Evolutionary conservation across 2,888 invertebrate genomes (phyloP), one percentile per base, ranked within the genome.

Genomic region (Gortyna flavago): DNA sequence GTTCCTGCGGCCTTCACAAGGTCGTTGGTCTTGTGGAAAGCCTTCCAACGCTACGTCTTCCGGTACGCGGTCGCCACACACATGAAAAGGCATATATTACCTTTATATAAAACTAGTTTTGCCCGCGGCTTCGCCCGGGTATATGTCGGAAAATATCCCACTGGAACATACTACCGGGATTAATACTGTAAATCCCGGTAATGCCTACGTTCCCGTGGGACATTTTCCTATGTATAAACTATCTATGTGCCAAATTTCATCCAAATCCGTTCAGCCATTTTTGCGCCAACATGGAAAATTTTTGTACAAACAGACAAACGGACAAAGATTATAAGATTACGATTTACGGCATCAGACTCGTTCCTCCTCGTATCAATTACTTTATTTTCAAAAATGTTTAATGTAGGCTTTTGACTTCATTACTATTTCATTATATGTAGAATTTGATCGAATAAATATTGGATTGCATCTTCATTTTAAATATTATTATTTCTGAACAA

Each of bases 381-480:
- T 59, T 59, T 59, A 16, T 59, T 29, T 29, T 18, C 1, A 6
- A 13, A 13, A 57, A 57, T 57, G 13, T 57, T 57, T 1, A n/a
- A 57, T 57, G 13, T 16, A 18, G 2, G 2, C 0, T 1, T 29
- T 29, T 59, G 29, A 32, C 16, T 16, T 13, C 29, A 16, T 29
- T 32, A 32, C 7, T 18, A 32, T 61, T 61, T 32, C 32, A 61
- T 18, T 8, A 18, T 29, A 59, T 16, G 6, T 5, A 29, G 5
- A 59, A 65, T 51, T 75, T 41, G 0, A 61, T 61, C 9, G 9
- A 41, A 67, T 67, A 4, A 76, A 74, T 35, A 41, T 62, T 25
- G 6, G 18, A 38, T 48, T 7, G n/a, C 7, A 16, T 2, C 11
- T 35, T 38, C 9, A 54, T 71, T 78, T 48, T 64, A 54, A 61